Conservation (phyloP, 2,888 invertebrate genomes). For the Ariolimax columbianus region DNA sequence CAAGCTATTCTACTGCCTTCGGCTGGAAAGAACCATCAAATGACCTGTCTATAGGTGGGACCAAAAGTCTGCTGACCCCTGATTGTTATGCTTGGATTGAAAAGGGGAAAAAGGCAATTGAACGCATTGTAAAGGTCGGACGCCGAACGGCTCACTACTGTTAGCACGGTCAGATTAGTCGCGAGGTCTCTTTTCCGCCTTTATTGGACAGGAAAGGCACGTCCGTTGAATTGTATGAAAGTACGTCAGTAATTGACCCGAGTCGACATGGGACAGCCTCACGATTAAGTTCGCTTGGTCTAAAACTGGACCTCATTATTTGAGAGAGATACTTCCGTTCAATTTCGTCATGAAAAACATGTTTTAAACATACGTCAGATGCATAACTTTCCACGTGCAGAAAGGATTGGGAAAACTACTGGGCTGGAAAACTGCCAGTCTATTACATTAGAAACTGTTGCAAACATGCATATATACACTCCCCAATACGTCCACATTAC, state of each 20-base stretch:
- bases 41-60: background rate
- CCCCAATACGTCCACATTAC: no score
- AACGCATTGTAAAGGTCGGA: background rate
- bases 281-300: background rate
- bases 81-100: background rate
- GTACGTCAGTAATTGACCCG: background rate
- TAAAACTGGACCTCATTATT: background rate
- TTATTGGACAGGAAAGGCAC: background rate
- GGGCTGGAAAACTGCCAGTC: no score
- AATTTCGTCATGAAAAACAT: no score
- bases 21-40: background rate
- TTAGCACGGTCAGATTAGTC: background rate
- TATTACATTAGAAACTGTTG: no score
- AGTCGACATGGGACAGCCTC: background rate
- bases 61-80: conserved; percentile 12
- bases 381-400: no score
- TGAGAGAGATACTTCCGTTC: no score
- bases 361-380: no score
- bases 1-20: background rate
- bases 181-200: background rate
- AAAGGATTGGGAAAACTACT: no score
- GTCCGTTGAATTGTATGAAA: background rate
- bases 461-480: no score
- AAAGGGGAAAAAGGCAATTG: background rate
- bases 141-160: background rate